Evolutionary conservation across 2,797 vertebrate species (phyloP).

Genomic region (Labroides dimidiatus): DNA sequence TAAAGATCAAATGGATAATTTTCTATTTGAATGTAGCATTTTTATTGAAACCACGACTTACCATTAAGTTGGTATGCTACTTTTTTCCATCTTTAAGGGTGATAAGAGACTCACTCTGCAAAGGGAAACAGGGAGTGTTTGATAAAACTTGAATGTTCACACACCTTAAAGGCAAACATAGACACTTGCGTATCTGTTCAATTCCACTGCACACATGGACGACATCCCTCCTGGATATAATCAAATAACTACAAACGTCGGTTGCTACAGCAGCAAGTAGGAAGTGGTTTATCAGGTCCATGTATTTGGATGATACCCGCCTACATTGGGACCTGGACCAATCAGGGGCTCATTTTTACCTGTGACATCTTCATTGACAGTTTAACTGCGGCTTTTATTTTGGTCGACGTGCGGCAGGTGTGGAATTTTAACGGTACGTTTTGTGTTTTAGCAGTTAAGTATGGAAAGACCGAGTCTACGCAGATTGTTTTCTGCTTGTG

Average conservation of each 20-base stretch:
- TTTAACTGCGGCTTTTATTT: constrained; percentile 13
- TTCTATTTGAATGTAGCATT: constrained; percentile 46
- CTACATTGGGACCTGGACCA: constrained; percentile 51
- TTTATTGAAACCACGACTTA: background rate
- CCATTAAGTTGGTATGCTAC: background rate
- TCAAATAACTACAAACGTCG: background rate
- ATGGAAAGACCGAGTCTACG: constrained; percentile 67
- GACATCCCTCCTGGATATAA: constrained; percentile 1
- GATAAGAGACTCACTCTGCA: constrained; percentile 39
- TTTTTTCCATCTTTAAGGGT: constrained; percentile 22
- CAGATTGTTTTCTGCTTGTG: constrained; percentile 77
- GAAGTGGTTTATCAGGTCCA: background rate
- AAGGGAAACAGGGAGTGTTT: constrained; percentile 39
- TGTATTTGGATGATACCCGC: constrained; percentile 30
- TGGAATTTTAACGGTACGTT: background rate
- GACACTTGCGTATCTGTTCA: constrained; percentile 27
- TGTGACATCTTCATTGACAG: constrained; percentile 6
- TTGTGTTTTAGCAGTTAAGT: background rate
- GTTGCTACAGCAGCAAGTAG: constrained; percentile 2
- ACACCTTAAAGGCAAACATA: constrained; percentile 81
- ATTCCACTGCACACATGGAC: constrained; percentile 1
- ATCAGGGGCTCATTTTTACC: constrained; percentile 15
- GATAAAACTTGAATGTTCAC: constrained; percentile 59
- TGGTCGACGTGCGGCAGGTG: background rate
- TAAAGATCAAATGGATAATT: constrained; percentile 80